Evolutionary conservation across 2,888 invertebrate genomes (phyloP).

Genomic region (Gortyna flavago): DNA sequence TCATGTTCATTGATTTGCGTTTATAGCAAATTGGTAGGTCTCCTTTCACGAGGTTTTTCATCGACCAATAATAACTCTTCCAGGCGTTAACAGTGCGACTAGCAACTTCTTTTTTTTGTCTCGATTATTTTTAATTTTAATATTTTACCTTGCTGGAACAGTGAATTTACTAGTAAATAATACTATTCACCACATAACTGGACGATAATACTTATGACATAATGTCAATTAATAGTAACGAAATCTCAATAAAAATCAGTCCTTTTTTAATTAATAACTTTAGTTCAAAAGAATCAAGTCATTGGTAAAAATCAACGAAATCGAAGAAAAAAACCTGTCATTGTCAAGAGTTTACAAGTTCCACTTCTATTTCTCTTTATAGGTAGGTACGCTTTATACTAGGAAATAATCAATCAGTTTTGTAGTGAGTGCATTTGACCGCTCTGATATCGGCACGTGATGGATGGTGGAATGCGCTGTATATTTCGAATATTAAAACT

Average conservation of each 20-base stretch:
- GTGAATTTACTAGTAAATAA: neutral
- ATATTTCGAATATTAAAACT: conserved; percentile 57
- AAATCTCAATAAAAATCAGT: neutral
- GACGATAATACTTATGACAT: neutral
- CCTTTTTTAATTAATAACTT: neutral
- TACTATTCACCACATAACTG: neutral
- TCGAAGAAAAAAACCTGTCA: neutral
- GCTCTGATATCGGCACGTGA: conserved; percentile 52
- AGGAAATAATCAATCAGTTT: conserved; percentile 66
- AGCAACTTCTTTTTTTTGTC: neutral
- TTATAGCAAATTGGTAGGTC: neutral
- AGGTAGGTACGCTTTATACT: conserved; percentile 43
- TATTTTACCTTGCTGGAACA: neutral
- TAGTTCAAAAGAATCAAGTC: neutral
- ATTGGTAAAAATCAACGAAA: neutral
- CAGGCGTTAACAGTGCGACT: neutral
- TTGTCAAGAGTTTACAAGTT: conserved; percentile 24
- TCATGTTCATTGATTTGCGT: too few relatives aligned
- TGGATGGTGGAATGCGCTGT: conserved; percentile 54
- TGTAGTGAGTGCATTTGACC: conserved; percentile 67
- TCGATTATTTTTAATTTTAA: neutral
- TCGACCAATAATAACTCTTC: neutral
- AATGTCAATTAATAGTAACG: neutral
- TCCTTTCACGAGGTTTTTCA: neutral
- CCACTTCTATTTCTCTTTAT: conserved; percentile 35